Evolutionary conservation across 2,888 invertebrate genomes (phyloP).

Genomic region (Tiliacea citrago): DNA sequence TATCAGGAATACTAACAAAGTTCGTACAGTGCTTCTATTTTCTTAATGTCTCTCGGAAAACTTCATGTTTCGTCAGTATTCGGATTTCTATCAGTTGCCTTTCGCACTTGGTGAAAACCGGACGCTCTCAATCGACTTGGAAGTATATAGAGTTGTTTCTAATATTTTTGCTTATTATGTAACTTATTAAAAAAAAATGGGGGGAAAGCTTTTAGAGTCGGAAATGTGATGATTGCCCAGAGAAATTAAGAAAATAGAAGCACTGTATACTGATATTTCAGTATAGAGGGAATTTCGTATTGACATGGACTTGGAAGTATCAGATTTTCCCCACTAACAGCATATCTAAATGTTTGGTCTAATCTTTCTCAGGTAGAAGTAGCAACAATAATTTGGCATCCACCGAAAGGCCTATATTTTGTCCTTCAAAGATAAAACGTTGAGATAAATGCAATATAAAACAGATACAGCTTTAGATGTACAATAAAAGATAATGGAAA

Average conservation of each 20-base stretch:
- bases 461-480: conserved; percentile 58
- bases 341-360: conserved; percentile 38
- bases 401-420: conserved; percentile 41
- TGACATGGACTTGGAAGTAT: conserved; percentile 6
- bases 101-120: no score
- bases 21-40: neutral
- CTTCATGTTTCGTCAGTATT: no score
- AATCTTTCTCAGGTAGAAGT: conserved; percentile 26
- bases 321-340: conserved; percentile 25
- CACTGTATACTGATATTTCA: conserved; percentile 20
- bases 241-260: no score
- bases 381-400: conserved; percentile 38
- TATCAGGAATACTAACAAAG: conserved; percentile 16
- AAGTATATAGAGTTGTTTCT: no score
- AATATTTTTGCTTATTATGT: no score
- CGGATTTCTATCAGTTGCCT: no score
- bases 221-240: no score
- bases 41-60: no score
- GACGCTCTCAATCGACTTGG: no score
- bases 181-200: no score
- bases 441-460: conserved; percentile 60
- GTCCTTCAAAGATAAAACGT: conserved; percentile 56
- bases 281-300: conserved; percentile 20
- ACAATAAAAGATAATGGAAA: conserved; percentile 62
- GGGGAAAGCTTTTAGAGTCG: no score